Evolutionary conservation across 2,113 vertebrate species (phyloP).

Genomic region (Zosterops borbonicus): DNA sequence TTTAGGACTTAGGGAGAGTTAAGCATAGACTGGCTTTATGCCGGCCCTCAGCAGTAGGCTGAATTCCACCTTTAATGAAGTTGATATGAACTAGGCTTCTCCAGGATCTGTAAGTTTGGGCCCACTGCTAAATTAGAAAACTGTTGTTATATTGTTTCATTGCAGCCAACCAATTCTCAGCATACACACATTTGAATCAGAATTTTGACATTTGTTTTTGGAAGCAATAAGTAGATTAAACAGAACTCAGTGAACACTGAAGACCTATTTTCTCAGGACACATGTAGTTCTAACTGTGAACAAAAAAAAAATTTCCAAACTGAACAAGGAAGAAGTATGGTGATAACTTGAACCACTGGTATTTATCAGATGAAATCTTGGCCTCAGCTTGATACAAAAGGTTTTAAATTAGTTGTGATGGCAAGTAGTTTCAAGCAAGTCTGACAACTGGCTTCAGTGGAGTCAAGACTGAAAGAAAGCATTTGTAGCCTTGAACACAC

Average conservation of each 20-base stretch:
- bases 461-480: neutral
- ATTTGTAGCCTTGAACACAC: neutral
- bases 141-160: neutral
- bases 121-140: neutral
- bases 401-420: neutral
- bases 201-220: neutral
- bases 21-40: neutral
- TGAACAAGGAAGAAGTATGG: neutral
- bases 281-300: neutral
- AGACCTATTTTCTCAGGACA: neutral
- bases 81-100: neutral
- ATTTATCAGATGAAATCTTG: neutral
- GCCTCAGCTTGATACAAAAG: neutral
- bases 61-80: slow-evolving; percentile 49
- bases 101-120: neutral
- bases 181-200: neutral
- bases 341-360: neutral
- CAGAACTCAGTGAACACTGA: neutral
- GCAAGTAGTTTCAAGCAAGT: neutral
- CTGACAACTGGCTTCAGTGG: neutral
- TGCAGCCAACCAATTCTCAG: neutral
- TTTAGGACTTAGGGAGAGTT: slow-evolving; percentile 2
- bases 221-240: neutral
- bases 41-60: neutral
- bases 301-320: neutral